These are phyloP conservation scores for Selenia dentaria DNA, from an alignment of 2,888 invertebrate genomes.

Conservation along the genomic window DNA sequence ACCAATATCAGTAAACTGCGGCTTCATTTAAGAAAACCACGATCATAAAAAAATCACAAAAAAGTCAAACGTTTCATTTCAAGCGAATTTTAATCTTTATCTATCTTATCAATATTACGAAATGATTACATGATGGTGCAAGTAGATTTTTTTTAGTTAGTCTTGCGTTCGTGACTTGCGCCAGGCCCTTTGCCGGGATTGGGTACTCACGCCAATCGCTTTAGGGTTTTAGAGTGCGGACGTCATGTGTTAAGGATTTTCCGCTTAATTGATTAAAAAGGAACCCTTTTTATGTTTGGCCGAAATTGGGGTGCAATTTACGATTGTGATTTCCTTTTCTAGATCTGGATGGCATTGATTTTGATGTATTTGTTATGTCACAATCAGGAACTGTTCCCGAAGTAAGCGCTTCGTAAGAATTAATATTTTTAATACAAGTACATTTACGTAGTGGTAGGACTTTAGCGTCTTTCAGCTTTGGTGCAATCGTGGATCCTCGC, in stretches of 20 bases:
- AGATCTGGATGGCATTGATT: not conserved
- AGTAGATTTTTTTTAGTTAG: too few species aligned
- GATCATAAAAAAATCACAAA: too few species aligned
- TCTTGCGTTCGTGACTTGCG: slow-evolving; percentile 30
- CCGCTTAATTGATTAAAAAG: slow-evolving; percentile 64
- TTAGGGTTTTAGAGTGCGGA: slow-evolving; percentile 63
- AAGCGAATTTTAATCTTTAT: too few species aligned
- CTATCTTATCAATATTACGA: too few species aligned
- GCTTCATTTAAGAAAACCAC: too few species aligned
- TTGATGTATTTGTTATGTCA: not conserved
- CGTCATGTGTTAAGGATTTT: slow-evolving; percentile 67
- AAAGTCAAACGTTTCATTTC: too few species aligned
- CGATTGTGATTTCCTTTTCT: slow-evolving; percentile 12
- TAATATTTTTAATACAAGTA: too few species aligned
- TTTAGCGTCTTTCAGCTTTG: too few species aligned
- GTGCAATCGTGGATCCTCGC: too few species aligned
- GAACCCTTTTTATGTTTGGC: slow-evolving; percentile 43
- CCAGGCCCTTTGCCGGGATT: slow-evolving; percentile 42
- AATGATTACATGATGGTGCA: too few species aligned
- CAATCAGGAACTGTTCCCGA: not conserved
- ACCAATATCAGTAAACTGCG: too few species aligned
- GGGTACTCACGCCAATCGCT: slow-evolving; percentile 61
- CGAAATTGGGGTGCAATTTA: slow-evolving; percentile 20
- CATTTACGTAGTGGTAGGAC: too few species aligned
- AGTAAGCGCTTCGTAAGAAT: not conserved